Evolutionary conservation across 2,888 invertebrate species (phyloP).

Genomic region (Clitarchus hookeri): DNA sequence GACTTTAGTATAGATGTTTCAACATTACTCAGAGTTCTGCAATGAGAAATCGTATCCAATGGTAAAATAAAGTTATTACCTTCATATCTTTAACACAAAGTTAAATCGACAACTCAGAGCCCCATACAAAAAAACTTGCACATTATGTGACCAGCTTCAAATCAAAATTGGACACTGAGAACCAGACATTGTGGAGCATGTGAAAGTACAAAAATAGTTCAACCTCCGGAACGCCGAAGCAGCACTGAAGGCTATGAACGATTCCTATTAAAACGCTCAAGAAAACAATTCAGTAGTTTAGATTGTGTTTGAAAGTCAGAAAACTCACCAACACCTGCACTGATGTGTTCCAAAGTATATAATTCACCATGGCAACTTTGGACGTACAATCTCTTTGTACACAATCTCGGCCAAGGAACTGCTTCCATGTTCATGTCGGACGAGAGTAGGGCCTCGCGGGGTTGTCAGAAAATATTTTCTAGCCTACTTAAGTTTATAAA

Average conservation of each 20-base stretch:
- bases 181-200: not conserved
- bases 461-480: constrained; percentile 42
- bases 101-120: constrained; percentile 21
- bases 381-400: constrained; percentile 21
- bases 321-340: constrained; percentile 10
- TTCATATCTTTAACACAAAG: not conserved
- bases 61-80: constrained; percentile 15
- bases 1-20: constrained; percentile 6
- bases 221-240: constrained; percentile 15
- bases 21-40: constrained; percentile 22
- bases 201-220: constrained; percentile 20
- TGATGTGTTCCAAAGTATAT: constrained; percentile 19
- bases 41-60: constrained; percentile 9
- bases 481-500: constrained; percentile 41
- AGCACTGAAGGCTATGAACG: constrained; percentile 19
- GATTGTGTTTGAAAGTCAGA: constrained; percentile 17
- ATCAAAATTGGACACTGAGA: not conserved
- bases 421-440: constrained; percentile 42
- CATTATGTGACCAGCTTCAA: constrained; percentile 24
- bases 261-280: not conserved
- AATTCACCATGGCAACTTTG: constrained; percentile 19
- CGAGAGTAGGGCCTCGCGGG: constrained; percentile 41
- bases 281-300: not conserved
- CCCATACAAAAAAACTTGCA: constrained; percentile 17
- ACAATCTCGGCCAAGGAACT: constrained; percentile 24